Percentiles rank a stretch among this genome's conserved stretches.
These are phyloP conservation scores for Phrynosoma platyrhinos DNA, from an alignment of 2,113 vertebrate genomes.

Conservation along the genomic window DNA sequence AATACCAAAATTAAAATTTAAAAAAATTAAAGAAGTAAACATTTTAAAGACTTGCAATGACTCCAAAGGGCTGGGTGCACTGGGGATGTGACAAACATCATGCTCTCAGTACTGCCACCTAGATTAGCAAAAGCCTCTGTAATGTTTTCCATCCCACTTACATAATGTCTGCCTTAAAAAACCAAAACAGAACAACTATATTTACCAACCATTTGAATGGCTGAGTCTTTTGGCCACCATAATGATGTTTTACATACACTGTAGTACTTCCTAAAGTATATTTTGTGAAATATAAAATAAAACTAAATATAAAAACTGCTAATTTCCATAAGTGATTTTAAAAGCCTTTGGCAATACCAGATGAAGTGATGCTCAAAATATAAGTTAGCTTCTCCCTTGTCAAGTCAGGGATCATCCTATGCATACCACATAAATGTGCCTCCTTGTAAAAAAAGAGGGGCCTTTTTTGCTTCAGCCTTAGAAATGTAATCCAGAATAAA, in stretches of 20 bases:
- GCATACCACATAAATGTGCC: neutral
- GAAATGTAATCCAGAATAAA: neutral
- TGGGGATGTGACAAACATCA: constrained; percentile 42
- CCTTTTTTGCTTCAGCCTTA: neutral
- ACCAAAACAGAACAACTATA: neutral
- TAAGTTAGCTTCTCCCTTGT: neutral
- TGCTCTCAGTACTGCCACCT: constrained; percentile 28
- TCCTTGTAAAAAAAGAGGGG: neutral
- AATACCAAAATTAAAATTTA: neutral
- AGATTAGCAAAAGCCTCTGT: constrained; percentile 40
- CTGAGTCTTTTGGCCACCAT: neutral
- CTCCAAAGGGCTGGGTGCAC: constrained; percentile 39
- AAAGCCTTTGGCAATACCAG: constrained; percentile 16
- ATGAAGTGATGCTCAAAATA: neutral
- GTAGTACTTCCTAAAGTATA: constrained; percentile 21
- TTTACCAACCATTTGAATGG: constrained; percentile 55
- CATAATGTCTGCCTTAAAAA: constrained; percentile 32
- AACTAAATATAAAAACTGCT: neutral
- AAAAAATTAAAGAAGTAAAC: fast-evolving
- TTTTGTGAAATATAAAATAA: constrained; percentile 1
- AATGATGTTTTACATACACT: constrained; percentile 20
- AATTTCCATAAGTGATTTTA: neutral
- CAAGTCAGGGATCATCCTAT: neutral
- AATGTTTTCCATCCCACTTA: constrained; percentile 38
- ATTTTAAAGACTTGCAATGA: neutral